Base-by-base conservation (phyloP, 2,888 invertebrate species). In the Drosophila nigritarsus region DNA sequence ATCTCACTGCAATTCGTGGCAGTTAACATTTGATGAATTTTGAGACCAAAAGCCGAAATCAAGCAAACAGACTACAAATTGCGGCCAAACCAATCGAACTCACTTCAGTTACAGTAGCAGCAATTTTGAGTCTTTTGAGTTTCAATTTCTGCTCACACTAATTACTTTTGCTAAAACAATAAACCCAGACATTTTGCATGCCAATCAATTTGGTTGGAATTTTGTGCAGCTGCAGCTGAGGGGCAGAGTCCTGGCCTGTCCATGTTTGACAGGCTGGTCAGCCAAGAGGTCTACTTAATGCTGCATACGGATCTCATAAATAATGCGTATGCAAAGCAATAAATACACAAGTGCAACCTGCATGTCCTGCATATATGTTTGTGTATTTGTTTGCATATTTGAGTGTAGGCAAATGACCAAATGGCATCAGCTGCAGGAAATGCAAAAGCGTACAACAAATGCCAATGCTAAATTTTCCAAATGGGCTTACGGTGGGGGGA, bases 261-360 rank as follows among this genome's bases (percentile, higher is more conserved):
- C 34, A 45, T 62, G 61, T 49, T 64, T 62, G 75, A 56, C 60
- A 66, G 50, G 53, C 75, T 50, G 45, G 54, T 50, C 59, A 40
- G 54, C 62, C 42, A 60, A 60, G 45, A 71, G 73, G 81, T 73
- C 63, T 67, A 81, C 71, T 82, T 82, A 77, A 84, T 77, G 75
- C 74, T 63, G 65, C 74, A 74, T 67, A 38, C 56, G 55, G 60
- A 58, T 69, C 73, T 70, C 85, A 89, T 85, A 85, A 87, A 76
- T 87, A 89, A 85, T 89, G 78, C 85, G 82, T 75, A 87, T 80
- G 88, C 89, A 82, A 82, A 89, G 84, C 73, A 80, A 89, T 87
- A 80, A 84, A 82, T 82, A 72, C 89, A 83, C 83, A 86, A 73
- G 65, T 67, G 73, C 67, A 72, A 72, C 75, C 78, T 59, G 32